Percentiles rank a stretch among this genome's conserved stretches.
phyloP scores from a whole-genome alignment of 2,888 invertebrate species.

The Hyalella azteca region DNA sequence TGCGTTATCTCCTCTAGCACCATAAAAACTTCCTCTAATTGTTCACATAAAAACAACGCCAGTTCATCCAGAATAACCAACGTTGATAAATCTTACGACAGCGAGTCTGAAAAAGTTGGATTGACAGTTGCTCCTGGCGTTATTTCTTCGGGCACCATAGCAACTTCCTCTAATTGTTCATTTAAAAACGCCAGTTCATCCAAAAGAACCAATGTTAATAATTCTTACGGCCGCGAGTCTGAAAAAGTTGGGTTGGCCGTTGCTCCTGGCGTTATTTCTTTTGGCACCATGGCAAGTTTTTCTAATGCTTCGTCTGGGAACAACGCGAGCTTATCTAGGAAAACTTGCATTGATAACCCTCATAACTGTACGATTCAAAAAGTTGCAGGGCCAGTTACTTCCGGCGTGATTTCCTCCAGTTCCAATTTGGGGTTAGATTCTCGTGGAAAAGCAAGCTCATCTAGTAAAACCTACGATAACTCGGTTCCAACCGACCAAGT shows the following conservation, averaged over 20 bases:
- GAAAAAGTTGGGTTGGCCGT: not conserved
- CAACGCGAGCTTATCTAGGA: not conserved
- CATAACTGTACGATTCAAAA: not conserved
- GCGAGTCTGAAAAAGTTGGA: not conserved
- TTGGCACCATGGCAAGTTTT: too few species aligned
- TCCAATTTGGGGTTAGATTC: not conserved
- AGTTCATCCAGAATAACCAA: not conserved
- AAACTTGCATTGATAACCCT: not conserved
- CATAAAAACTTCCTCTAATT: too few species aligned
- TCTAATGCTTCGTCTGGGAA: too few species aligned
- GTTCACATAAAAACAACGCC: too few species aligned
- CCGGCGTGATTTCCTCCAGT: not conserved
- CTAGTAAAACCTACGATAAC: too few species aligned
- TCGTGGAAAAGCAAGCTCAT: too few species aligned
- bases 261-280: not conserved
- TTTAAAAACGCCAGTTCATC: not conserved
- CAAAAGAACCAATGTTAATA: not conserved
- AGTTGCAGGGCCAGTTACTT: not conserved
- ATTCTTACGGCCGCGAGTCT: not conserved
- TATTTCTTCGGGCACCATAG: not conserved
- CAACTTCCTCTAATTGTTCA: too few species aligned
- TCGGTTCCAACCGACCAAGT: too few species aligned
- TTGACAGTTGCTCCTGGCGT: not conserved
- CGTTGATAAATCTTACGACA: not conserved
- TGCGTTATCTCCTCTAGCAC: not conserved